A percentile compares a stretch with the other conserved stretches of the same genome.
phyloP scores from a whole-genome alignment of 2,888 invertebrate species.

The Tenthredo mesomela region DNA sequence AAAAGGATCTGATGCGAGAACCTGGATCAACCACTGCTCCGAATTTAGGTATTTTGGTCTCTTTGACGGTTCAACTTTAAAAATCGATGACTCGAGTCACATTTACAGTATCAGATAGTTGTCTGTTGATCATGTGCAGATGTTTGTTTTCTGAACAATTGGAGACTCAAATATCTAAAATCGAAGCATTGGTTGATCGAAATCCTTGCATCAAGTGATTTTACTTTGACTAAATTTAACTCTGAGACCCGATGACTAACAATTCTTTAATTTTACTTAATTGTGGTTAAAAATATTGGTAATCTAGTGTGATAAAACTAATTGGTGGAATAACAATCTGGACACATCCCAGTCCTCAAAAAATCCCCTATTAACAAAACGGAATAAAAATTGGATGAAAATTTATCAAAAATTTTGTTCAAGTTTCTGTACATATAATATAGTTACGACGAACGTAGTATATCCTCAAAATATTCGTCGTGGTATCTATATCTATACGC shows the following conservation, averaged over 20 bases:
- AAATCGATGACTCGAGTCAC: too few species aligned
- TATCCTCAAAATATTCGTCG: background rate
- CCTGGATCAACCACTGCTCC: background rate
- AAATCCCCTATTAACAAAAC: background rate
- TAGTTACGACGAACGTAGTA: background rate
- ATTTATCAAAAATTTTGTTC: background rate
- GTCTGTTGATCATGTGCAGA: background rate
- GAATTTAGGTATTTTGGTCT: too few species aligned
- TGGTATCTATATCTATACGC: background rate
- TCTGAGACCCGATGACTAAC: too few species aligned
- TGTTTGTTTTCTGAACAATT: background rate
- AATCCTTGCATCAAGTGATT: too few species aligned
- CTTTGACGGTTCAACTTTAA: too few species aligned
- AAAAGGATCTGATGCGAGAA: too few species aligned
- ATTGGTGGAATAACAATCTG: too few species aligned
- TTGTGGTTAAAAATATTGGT: too few species aligned
- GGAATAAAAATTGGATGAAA: background rate
- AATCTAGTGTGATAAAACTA: too few species aligned
- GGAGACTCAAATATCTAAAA: background rate
- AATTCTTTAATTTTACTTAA: too few species aligned
- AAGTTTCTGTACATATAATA: background rate
- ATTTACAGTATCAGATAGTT: too few species aligned
- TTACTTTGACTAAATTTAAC: too few species aligned
- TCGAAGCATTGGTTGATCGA: background rate
- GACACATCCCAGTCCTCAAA: background rate